Conservation (phyloP, 2,797 vertebrate genomes). For the Tenualosa ilisha region DNA sequence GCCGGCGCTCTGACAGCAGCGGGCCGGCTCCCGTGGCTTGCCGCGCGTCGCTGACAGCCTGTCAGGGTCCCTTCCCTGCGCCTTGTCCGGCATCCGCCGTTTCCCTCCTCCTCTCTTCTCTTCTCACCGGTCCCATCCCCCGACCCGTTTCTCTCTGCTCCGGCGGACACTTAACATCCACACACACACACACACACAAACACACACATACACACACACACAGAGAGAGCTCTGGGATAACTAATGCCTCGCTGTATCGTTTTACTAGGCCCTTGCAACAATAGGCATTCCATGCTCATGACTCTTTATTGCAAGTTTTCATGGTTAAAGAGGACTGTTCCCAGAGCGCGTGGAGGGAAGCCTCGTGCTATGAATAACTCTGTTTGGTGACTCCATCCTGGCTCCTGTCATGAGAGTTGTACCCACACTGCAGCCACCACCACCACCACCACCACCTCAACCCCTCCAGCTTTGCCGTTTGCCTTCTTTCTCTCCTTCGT, state of each 20-base stretch:
- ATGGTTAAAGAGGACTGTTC: not conserved
- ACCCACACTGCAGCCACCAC: slow-evolving; percentile 30
- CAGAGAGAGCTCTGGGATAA: not conserved
- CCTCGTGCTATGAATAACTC: slow-evolving; percentile 62
- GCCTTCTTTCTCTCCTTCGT: not conserved
- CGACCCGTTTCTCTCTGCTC: not conserved
- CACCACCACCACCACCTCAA: not conserved
- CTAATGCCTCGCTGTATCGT: not conserved
- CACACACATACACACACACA: no score
- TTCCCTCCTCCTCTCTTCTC: no score
- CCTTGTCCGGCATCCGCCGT: not conserved
- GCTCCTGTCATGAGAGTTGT: slow-evolving; percentile 61
- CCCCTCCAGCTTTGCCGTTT: not conserved
- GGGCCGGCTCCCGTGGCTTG: not conserved
- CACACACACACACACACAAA: not conserved
- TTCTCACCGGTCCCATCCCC: not conserved
- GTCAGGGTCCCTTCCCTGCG: not conserved
- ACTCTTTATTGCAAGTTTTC: not conserved
- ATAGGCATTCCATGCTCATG: slow-evolving; percentile 16
- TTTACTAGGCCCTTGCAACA: slow-evolving; percentile 5
- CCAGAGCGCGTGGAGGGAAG: not conserved
- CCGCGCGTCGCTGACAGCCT: not conserved
- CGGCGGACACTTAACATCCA: not conserved
- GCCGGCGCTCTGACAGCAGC: not conserved
- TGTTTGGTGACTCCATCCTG: slow-evolving; percentile 60